Base-by-base conservation (phyloP, 2,888 invertebrate genomes). In the Pristionchus arcanus region DNA sequence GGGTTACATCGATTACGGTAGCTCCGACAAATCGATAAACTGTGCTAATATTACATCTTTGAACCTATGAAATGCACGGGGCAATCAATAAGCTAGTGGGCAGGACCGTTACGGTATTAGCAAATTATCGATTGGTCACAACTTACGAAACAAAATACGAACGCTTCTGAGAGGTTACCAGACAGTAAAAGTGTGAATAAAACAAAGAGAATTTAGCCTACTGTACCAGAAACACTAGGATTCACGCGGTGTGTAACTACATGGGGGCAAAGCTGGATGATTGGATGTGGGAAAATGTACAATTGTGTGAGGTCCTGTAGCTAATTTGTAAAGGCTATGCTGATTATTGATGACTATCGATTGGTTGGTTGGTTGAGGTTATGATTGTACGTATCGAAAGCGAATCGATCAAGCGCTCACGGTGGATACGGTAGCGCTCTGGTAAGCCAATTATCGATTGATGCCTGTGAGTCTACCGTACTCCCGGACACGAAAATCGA, bases 61-160 rank as follows among this genome's bases (percentile, higher is more conserved):
- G 25, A 37, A 74, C 74, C 74, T 74, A 74, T 37, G 77, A 77
- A 77, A 77, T 77, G 77, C 77, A 77, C 77, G n/a, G n/a, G 42
- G 42, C 13, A 42, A 77, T 42, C 42, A 42, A 77, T 42, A 77
- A 37, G 16, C 77, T 77, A 77, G 71, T 25, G 25, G 77, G 77
- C 77, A 77, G 77, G 37, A 74, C 42, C 77, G 42, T 25, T 42
- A 77, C 37, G 19, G 31, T 34, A 77, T 42, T 77, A 42, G 77
- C 37, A 49, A 21, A n/a, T 42, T 77, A 77, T 77, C n/a, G 42
- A 77, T 77, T 77, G 77, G 42, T 77, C 77, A 42, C 42, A 77
- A 77, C 42, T 77, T 77, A 42, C 42, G 42, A 77, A 77, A 74
- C 74, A 66, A 66, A n/a, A 66, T 66, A 71, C 15, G 42, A 42